Evolutionary conservation across 2,797 vertebrate genomes (phyloP).

Genomic region (Gymnothorax javanicus): DNA sequence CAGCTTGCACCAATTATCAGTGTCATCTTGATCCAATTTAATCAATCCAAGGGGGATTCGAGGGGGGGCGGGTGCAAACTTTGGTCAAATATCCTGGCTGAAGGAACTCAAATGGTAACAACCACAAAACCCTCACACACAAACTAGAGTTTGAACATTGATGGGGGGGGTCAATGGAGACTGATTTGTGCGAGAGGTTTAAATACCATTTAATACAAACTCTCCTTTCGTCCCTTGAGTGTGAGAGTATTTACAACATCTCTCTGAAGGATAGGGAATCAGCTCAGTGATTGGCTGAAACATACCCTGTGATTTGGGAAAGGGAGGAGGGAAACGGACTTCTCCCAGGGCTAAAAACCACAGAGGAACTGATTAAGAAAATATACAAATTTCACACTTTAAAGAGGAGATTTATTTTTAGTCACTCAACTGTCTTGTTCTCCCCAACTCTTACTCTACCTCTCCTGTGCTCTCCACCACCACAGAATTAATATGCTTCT

Average conservation of each 20-base stretch:
- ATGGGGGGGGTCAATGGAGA: slow-evolving; percentile 17
- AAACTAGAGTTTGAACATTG: slow-evolving; percentile 18
- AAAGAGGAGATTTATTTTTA: slow-evolving; percentile 7
- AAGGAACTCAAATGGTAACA: slow-evolving; percentile 53
- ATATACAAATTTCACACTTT: slow-evolving; percentile 14
- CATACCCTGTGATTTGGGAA: background rate
- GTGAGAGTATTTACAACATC: slow-evolving; percentile 24
- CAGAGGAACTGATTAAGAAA: slow-evolving; percentile 10
- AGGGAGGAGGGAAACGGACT: background rate
- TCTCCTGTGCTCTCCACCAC: background rate
- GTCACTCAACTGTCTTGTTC: background rate
- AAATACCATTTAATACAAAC: slow-evolving; percentile 29
- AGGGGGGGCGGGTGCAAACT: slow-evolving; percentile 80
- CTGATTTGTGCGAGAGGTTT: slow-evolving; percentile 23
- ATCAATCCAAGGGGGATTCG: slow-evolving; percentile 89
- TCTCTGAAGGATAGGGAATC: background rate
- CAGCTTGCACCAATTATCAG: slow-evolving; percentile 99
- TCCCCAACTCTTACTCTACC: background rate
- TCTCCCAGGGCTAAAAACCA: background rate
- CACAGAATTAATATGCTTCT: background rate
- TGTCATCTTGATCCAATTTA: slow-evolving; percentile 99
- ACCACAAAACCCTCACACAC: slow-evolving; percentile 5
- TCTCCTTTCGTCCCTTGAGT: background rate
- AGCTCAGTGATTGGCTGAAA: background rate
- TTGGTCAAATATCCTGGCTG: slow-evolving; percentile 92